phyloP scores from a whole-genome alignment of 2,797 vertebrate species.

The Girardinus metallicus region DNA sequence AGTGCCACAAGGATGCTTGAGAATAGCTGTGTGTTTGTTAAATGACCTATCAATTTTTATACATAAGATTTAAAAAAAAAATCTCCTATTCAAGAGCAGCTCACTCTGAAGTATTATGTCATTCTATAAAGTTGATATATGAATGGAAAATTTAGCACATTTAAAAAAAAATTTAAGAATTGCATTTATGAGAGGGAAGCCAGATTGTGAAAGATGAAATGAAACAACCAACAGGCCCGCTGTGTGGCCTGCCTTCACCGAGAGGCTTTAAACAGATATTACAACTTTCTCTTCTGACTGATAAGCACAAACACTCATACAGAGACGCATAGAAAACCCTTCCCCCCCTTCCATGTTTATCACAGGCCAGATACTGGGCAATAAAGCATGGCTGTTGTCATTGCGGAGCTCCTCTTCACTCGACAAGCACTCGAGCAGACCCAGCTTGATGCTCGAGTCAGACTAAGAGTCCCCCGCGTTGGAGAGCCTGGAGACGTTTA shows the following conservation, averaged over 20 bases:
- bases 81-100: slow-evolving; percentile 1
- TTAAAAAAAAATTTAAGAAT: slow-evolving; percentile 61
- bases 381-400: slow-evolving; percentile 72
- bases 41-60: neutral
- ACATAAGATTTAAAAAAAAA: slow-evolving; percentile 1
- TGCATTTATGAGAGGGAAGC: slow-evolving; percentile 60
- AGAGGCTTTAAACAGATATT: slow-evolving; percentile 78
- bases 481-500: slow-evolving; percentile 67
- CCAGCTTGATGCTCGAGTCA: slow-evolving; percentile 45
- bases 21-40: slow-evolving; percentile 4
- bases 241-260: slow-evolving; percentile 72
- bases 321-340: slow-evolving; percentile 36
- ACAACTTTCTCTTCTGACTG: slow-evolving; percentile 66
- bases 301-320: slow-evolving; percentile 50
- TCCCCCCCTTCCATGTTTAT: slow-evolving; percentile 70
- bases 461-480: slow-evolving; percentile 63
- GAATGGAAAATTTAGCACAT: slow-evolving; percentile 43
- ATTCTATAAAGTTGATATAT: slow-evolving; percentile 14
- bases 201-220: slow-evolving; percentile 59
- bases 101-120: slow-evolving; percentile 9
- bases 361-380: slow-evolving; percentile 52
- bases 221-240: slow-evolving; percentile 60
- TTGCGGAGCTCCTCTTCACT: slow-evolving; percentile 53
- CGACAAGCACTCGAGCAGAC: slow-evolving; percentile 41
- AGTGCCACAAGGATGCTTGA: slow-evolving; percentile 11